Conservation (phyloP, 2,113 vertebrate species). For the Vulpes vulpes region DNA sequence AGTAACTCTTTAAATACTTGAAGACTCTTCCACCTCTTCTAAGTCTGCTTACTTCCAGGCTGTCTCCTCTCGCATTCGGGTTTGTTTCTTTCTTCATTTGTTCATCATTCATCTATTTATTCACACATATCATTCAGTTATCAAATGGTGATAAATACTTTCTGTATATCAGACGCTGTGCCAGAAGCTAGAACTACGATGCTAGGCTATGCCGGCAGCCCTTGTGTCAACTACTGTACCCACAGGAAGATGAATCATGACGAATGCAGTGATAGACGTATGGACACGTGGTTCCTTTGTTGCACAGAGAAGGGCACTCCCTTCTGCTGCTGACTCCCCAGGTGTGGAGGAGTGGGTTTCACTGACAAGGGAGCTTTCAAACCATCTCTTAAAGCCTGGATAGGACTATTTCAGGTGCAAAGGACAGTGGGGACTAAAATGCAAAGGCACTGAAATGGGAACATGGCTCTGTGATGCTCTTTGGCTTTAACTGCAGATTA, state of each 20-base stretch:
- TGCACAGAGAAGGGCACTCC: background rate
- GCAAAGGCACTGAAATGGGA: background rate
- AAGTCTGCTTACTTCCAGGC: background rate
- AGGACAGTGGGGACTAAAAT: background rate
- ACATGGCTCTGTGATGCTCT: background rate
- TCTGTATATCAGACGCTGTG: background rate
- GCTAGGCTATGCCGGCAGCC: fast-evolving
- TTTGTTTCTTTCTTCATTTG: background rate
- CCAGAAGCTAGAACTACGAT: background rate
- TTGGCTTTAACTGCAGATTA: background rate
- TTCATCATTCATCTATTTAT: background rate
- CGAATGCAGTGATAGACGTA: fast-evolving
- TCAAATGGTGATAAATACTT: background rate
- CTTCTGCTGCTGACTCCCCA: background rate
- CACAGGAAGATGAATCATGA: too few relatives aligned
- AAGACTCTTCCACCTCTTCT: background rate
- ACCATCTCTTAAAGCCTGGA: background rate
- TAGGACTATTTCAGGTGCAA: background rate
- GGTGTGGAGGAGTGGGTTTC: background rate
- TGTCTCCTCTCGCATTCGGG: background rate
- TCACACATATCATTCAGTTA: slow-evolving; percentile 34
- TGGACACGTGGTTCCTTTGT: background rate
- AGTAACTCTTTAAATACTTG: slow-evolving; percentile 60
- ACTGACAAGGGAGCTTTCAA: background rate
- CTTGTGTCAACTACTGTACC: fast-evolving